Percentiles rank a stretch among this genome's conserved stretches.
phyloP scores from a whole-genome alignment of 2,888 invertebrate genomes.

The Mesoligia furuncula region DNA sequence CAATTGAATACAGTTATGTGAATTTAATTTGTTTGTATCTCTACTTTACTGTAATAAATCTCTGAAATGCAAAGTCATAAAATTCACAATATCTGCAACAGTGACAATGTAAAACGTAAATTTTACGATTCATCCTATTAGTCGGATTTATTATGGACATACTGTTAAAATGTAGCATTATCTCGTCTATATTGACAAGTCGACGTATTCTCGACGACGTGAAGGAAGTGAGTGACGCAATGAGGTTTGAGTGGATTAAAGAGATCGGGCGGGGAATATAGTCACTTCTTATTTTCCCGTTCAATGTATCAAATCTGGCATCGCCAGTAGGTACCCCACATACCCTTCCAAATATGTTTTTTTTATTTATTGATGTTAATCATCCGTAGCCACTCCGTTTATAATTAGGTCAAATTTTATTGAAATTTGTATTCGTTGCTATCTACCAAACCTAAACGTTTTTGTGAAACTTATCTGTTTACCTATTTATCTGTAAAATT shows the following conservation, averaged over 20 bases:
- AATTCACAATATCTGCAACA: conserved; percentile 23
- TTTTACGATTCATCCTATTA: conserved; percentile 50
- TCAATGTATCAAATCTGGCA: neutral
- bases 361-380: neutral
- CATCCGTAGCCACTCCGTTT: neutral
- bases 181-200: conserved; percentile 20
- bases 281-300: neutral
- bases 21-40: neutral
- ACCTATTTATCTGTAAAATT: neutral
- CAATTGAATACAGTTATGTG: neutral
- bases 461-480: conserved; percentile 5
- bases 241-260: conserved; percentile 15
- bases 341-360: neutral
- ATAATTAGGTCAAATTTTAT: too few relatives aligned
- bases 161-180: conserved; percentile 50
- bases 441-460: neutral
- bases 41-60: conserved; percentile 3
- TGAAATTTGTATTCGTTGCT: neutral
- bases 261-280: conserved; percentile 8
- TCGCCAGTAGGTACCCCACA: neutral
- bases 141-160: conserved; percentile 35
- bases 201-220: neutral
- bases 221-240: neutral
- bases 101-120: conserved; percentile 25
- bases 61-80: conserved; percentile 13